Conservation (phyloP, 2,888 invertebrate species). For the Nemotelus nigrinus region DNA sequence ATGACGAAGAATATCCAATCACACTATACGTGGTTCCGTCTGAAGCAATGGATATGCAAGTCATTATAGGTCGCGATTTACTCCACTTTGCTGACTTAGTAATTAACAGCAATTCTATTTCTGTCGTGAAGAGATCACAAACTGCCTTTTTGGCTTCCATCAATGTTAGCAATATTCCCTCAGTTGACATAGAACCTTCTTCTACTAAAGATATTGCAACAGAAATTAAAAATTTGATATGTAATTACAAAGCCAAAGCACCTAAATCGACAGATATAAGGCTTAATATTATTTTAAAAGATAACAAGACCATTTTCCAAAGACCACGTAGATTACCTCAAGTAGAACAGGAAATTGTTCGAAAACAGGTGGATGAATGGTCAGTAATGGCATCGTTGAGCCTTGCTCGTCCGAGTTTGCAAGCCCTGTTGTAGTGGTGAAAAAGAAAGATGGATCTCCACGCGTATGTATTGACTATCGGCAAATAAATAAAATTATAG, state of each 20-base stretch:
- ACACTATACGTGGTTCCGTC: neutral
- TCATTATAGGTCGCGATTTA: too few relatives aligned
- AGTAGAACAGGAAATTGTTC: neutral
- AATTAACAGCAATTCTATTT: too few relatives aligned
- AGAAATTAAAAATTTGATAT: conserved; percentile 48
- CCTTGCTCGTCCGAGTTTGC: neutral
- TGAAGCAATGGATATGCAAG: neutral
- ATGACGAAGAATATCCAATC: neutral
- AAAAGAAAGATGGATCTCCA: conserved; percentile 29
- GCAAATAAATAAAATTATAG: conserved; percentile 43
- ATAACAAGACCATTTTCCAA: conserved; percentile 50
- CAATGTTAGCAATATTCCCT: too few relatives aligned
- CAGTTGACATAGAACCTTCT: neutral
- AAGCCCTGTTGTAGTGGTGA: conserved; percentile 49
- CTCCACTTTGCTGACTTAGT: too few relatives aligned
- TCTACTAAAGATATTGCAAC: neutral
- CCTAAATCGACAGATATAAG: conserved; percentile 52
- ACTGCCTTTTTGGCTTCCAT: too few relatives aligned
- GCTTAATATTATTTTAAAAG: conserved; percentile 55
- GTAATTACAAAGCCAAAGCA: conserved; percentile 53
- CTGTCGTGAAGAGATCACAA: too few relatives aligned
- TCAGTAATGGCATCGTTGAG: neutral
- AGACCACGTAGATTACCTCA: neutral
- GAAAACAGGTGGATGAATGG: neutral
- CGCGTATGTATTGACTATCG: conserved; percentile 38